Evolutionary conservation across 1,140 invertebrate genomes (phyloP), one percentile per base, ranked within the genome.

Genomic region (Trigoniulus corallinus): DNA sequence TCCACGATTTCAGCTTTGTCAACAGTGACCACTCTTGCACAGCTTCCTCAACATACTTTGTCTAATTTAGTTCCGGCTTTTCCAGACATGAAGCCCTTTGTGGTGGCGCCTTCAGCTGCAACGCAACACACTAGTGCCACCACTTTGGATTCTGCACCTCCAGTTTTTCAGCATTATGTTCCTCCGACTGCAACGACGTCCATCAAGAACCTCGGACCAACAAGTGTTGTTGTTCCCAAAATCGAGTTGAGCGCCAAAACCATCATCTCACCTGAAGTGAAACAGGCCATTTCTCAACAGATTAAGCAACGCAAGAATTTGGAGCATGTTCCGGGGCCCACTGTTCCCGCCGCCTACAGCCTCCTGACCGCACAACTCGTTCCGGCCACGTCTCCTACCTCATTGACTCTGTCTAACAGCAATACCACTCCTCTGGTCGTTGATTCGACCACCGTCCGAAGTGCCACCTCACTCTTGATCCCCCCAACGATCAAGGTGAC

Each of bases 201-300:
- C 4, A 21, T 7, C 42, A 20, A 44, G 7, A 12, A 44, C 7
- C 18, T 7, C 12, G 21, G 18, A 10, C 42, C 42, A 21, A 20
- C 18, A 12, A 7, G 7, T 7, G 42, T 12, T 7, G 42, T 12
- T 21, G 42, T 18, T 20, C 7, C 42, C 42, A 44, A 39, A n/a
- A n/a, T n/a, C n/a, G n/a, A n/a, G n/a, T n/a, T n/a, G n/a, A n/a
- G n/a, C n/a, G 18, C 42, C 18, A 7, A 20, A 10, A 24, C 7
- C 15, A 7, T 43, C 23, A 51, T 51, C n/a, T 51, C 50, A 4
- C 20, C 4, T 37, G 43, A 51, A 20, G 50, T 51, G 15, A 51
- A 46, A 23, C 43, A 51, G 20, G 50, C 50, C 10, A 51, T 51
- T 37, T 48, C 50, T 2, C 41, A 51, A 18, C 50, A 51, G 21